These are phyloP conservation scores for Entelurus aequoreus DNA, from an alignment of 2,113 vertebrate genomes.

Conservation along the genomic window DNA sequence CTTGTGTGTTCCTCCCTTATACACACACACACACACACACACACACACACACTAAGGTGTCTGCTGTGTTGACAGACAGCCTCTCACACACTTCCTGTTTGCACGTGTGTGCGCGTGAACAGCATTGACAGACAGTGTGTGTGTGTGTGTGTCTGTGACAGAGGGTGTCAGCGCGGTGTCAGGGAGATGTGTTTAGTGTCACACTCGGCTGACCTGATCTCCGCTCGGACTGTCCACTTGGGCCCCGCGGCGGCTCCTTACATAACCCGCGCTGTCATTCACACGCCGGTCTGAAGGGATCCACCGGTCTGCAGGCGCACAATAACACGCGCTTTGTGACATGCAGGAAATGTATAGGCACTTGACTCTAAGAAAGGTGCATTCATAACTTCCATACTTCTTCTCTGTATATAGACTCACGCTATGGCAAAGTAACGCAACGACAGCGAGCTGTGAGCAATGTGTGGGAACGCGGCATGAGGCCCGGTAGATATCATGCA, in stretches of 20 bases:
- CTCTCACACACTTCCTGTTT: slow-evolving; percentile 46
- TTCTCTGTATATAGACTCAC: background rate
- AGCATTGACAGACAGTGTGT: slow-evolving; percentile 63
- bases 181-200: slow-evolving; percentile 78
- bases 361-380: background rate
- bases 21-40: slow-evolving; percentile 4
- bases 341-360: slow-evolving; percentile 25
- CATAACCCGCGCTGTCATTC: slow-evolving; percentile 78
- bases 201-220: slow-evolving; percentile 81
- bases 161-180: slow-evolving; percentile 76
- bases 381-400: background rate
- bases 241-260: slow-evolving; percentile 76
- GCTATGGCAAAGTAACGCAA: slow-evolving; percentile 10
- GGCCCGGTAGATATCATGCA: slow-evolving; percentile 4
- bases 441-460: background rate
- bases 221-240: slow-evolving; percentile 75
- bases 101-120: slow-evolving; percentile 22
- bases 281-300: slow-evolving; percentile 67
- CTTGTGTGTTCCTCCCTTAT: slow-evolving; percentile 32
- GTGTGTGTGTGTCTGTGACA: slow-evolving; percentile 73
- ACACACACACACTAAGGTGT: slow-evolving; percentile 23
- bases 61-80: slow-evolving; percentile 59
- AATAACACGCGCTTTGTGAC: slow-evolving; percentile 27
- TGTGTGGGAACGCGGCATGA: slow-evolving; percentile 22
- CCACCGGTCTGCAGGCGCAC: slow-evolving; percentile 23